Conservation (phyloP, 2,797 vertebrate genomes). For the Hoplostethus atlanticus region DNA sequence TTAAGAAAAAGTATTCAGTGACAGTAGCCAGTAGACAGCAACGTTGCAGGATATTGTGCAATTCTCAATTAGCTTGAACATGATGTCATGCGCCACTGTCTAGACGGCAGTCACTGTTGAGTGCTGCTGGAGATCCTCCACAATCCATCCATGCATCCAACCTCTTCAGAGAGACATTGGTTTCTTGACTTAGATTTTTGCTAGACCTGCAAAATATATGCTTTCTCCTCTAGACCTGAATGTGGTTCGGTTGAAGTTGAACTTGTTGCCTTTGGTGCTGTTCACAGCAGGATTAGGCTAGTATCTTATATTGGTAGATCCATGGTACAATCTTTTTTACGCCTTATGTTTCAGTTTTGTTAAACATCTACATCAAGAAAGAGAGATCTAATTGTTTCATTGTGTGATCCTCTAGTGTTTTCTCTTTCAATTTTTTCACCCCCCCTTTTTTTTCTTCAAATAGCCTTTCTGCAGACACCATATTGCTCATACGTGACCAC, state of each 20-base stretch:
- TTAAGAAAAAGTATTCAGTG: slow-evolving; percentile 15
- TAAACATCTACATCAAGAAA: slow-evolving; percentile 30
- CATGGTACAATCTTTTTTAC: slow-evolving; percentile 17
- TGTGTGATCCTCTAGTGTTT: not conserved
- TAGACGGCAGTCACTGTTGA: slow-evolving; percentile 38
- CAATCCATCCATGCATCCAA: slow-evolving; percentile 10
- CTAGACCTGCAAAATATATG: not conserved
- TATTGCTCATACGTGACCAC: slow-evolving; percentile 76
- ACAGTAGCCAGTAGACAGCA: slow-evolving; percentile 18
- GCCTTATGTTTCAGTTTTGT: slow-evolving; percentile 2
- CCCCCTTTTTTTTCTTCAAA: slow-evolving; percentile 28
- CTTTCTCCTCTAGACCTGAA: not conserved
- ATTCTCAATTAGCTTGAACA: slow-evolving; percentile 12
- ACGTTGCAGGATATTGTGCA: slow-evolving; percentile 31
- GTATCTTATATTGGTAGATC: not conserved
- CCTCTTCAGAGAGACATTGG: not conserved
- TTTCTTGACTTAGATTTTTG: slow-evolving; percentile 15
- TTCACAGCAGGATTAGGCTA: slow-evolving; percentile 17
- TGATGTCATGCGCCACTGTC: slow-evolving; percentile 48
- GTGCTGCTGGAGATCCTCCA: slow-evolving; percentile 28
- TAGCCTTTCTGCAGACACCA: slow-evolving; percentile 54
- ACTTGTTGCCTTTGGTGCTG: not conserved
- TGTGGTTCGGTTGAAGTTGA: not conserved
- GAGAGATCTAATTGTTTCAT: slow-evolving; percentile 20
- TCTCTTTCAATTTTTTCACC: slow-evolving; percentile 38